A percentile compares a stretch with the other conserved stretches of the same genome.
Conservation (phyloP, 64 coral and sea anemone species). For the Pocillopora damicornis region DNA sequence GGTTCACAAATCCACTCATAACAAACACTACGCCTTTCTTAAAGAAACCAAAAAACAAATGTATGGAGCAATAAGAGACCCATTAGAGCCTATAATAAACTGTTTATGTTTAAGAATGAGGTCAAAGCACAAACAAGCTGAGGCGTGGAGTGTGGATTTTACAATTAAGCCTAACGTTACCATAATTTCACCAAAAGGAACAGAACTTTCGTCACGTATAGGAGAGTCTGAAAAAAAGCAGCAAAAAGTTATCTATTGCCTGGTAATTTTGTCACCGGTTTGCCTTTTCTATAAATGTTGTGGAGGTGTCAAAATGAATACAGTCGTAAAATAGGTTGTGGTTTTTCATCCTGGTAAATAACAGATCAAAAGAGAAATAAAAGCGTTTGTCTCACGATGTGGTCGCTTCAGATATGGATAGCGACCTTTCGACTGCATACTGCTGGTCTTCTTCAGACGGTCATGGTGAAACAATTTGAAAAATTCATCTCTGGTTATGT, state of each 20-base stretch:
- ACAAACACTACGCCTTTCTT: constrained; percentile 97
- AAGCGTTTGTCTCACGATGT: too few relatives aligned
- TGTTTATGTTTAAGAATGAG: too few relatives aligned
- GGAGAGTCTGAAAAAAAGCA: constrained; percentile 7
- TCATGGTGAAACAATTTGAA: background rate
- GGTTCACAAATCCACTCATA: constrained; percentile 91
- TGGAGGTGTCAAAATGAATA: too few relatives aligned
- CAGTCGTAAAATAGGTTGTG: too few relatives aligned
- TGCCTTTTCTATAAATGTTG: too few relatives aligned
- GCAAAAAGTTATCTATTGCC: background rate
- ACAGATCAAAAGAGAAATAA: too few relatives aligned
- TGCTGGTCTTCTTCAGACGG: too few relatives aligned
- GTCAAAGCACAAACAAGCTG: too few relatives aligned
- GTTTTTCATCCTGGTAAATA: too few relatives aligned
- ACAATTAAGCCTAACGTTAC: background rate
- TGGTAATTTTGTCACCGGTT: background rate
- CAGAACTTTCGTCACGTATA: background rate
- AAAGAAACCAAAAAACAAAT: background rate
- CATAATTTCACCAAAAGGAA: constrained; percentile 32
- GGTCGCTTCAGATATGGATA: too few relatives aligned
- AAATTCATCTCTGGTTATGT: background rate
- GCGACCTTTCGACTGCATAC: too few relatives aligned
- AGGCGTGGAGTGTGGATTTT: background rate
- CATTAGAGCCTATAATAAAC: background rate
- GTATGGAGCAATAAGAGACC: background rate